phyloP scores from a whole-genome alignment of 2,797 vertebrate genomes.

The Malacoraja senta region DNA sequence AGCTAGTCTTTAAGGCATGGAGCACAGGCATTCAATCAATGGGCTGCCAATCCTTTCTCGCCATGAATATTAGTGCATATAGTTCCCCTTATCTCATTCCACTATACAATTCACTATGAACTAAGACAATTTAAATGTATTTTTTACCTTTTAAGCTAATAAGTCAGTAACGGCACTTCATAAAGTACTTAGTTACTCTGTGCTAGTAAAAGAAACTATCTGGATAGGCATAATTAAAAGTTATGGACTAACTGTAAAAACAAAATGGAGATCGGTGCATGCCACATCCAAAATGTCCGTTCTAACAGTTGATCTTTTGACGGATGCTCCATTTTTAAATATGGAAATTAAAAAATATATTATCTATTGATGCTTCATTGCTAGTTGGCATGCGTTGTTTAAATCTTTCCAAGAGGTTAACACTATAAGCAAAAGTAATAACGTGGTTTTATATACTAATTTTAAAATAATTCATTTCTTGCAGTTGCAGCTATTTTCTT shows the following conservation, averaged over 20 bases:
- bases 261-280: no score
- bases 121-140: background rate
- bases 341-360: background rate
- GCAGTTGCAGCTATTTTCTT: background rate
- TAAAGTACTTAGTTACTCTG: background rate
- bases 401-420: background rate
- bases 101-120: background rate
- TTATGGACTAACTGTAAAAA: background rate
- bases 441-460: background rate
- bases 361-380: background rate
- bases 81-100: background rate
- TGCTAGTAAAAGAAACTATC: background rate
- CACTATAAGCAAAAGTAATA: background rate
- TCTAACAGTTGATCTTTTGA: background rate
- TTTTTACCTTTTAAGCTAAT: constrained; percentile 1
- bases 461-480: background rate
- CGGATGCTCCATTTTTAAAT: background rate
- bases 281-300: background rate
- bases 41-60: background rate
- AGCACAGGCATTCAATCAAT: background rate
- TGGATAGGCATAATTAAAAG: background rate
- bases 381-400: background rate
- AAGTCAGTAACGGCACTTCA: background rate
- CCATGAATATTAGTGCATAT: background rate
- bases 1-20: background rate